Conservation (phyloP, 2,113 vertebrate species). For the Phalacrocorax brasilianus region DNA sequence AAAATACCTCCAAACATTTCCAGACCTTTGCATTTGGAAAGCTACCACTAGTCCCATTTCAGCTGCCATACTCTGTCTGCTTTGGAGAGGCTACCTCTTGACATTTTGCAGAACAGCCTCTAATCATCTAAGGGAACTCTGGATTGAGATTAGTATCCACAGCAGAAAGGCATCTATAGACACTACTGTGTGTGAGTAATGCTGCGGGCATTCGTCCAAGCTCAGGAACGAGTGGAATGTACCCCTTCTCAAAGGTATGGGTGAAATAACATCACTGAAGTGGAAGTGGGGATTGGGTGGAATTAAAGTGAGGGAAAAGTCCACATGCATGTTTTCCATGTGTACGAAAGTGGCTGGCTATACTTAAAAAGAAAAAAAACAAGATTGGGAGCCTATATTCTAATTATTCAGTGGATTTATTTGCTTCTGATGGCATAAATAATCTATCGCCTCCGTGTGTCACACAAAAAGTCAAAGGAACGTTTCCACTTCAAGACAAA, state of each 20-base stretch:
- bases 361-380: not conserved
- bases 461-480: not conserved
- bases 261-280: not conserved
- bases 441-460: not conserved
- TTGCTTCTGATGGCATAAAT: conserved; percentile 11
- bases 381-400: not conserved
- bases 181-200: not conserved
- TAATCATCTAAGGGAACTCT: not conserved
- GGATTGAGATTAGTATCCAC: conserved; percentile 38
- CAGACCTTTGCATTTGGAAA: conserved; percentile 18
- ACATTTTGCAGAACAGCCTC: conserved; percentile 18
- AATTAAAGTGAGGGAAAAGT: not conserved
- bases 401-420: not conserved
- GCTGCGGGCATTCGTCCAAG: not conserved
- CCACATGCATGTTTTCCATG: not conserved
- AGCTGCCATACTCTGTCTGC: not conserved
- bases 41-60: not conserved
- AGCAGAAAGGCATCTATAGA: conserved; percentile 13
- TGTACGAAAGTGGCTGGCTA: not conserved
- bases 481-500: not conserved
- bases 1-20: conserved; percentile 50
- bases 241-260: conserved; percentile 31
- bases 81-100: conserved; percentile 9
- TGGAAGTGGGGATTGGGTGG: conserved; percentile 2
- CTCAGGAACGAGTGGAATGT: conserved; percentile 42